Percentiles rank a stretch among this genome's conserved stretches.
Evolutionary conservation across 1,140 invertebrate genomes (phyloP).

Genomic region (Idris sp.): DNA sequence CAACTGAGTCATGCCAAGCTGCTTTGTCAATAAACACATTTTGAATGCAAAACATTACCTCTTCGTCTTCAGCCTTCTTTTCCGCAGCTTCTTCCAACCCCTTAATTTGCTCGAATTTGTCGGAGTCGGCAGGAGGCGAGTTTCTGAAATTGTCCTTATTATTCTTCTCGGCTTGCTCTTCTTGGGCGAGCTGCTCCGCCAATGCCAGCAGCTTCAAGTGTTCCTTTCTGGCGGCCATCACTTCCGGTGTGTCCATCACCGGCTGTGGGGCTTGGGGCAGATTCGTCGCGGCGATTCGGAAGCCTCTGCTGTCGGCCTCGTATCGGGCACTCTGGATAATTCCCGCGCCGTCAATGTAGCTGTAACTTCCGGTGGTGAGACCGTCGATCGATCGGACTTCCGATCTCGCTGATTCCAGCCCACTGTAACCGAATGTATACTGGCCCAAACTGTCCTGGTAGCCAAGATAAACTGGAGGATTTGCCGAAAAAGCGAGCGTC

Average conservation of each 20-base stretch:
- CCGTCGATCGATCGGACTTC: constrained; percentile 73
- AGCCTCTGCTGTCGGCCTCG: constrained; percentile 74
- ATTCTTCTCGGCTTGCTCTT: constrained; percentile 19
- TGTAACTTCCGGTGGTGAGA: constrained; percentile 72
- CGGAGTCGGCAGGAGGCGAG: too few relatives aligned
- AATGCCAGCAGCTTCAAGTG: constrained; percentile 66
- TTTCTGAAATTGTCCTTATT: constrained; percentile 1
- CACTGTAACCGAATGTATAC: constrained; percentile 79
- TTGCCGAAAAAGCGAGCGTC: constrained; percentile 2
- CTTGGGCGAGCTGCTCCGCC: constrained; percentile 22
- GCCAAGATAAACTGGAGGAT: constrained; percentile 64
- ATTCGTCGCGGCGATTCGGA: constrained; percentile 79
- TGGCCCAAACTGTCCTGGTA: constrained; percentile 79
- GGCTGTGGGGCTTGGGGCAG: constrained; percentile 74
- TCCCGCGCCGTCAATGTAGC: constrained; percentile 79
- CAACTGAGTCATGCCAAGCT: neutral
- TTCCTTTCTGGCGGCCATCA: constrained; percentile 64
- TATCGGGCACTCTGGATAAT: constrained; percentile 75
- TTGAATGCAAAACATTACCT: too few relatives aligned
- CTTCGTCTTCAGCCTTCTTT: too few relatives aligned
- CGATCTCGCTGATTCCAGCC: constrained; percentile 75
- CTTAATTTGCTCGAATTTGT: constrained; percentile 1
- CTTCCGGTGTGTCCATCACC: constrained; percentile 71
- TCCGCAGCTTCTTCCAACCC: too few relatives aligned
- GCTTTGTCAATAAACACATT: too few relatives aligned